phyloP scores from a whole-genome alignment of 2,113 vertebrate species.

The Falco punctatus region DNA sequence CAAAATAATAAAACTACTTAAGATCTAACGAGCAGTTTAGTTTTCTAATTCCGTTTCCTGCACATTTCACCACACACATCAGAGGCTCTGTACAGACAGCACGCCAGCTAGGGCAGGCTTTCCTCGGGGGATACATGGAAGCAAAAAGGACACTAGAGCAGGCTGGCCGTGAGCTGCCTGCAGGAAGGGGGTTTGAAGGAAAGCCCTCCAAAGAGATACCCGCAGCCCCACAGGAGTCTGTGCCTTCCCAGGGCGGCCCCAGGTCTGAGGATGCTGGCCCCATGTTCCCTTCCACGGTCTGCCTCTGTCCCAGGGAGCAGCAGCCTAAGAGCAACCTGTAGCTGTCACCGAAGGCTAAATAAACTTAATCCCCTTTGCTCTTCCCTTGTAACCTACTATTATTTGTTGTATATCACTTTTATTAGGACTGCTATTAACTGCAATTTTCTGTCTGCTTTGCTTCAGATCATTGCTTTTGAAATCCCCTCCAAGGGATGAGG shows the following conservation, averaged over 20 bases:
- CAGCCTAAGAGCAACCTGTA: neutral
- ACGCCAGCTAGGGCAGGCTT: neutral
- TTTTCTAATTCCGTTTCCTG: neutral
- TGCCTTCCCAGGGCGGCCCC: neutral
- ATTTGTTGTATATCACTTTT: neutral
- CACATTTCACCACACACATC: rapidly evolving
- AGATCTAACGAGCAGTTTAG: neutral
- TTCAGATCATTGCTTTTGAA: neutral
- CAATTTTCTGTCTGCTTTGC: neutral
- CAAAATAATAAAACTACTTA: neutral
- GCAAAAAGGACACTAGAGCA: neutral
- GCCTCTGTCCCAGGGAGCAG: neutral
- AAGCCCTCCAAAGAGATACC: neutral
- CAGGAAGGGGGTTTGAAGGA: neutral
- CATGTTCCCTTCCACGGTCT: rapidly evolving
- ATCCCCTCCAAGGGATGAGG: neutral
- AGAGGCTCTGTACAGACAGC: neutral
- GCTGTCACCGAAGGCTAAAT: neutral
- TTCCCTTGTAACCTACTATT: neutral
- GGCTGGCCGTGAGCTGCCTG: neutral
- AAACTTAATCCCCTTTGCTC: neutral
- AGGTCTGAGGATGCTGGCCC: rapidly evolving
- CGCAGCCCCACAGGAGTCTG: rapidly evolving
- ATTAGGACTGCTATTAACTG: neutral
- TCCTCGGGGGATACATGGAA: rapidly evolving